phyloP scores from a whole-genome alignment of 2,113 vertebrate species.

The Tyto alba region DNA sequence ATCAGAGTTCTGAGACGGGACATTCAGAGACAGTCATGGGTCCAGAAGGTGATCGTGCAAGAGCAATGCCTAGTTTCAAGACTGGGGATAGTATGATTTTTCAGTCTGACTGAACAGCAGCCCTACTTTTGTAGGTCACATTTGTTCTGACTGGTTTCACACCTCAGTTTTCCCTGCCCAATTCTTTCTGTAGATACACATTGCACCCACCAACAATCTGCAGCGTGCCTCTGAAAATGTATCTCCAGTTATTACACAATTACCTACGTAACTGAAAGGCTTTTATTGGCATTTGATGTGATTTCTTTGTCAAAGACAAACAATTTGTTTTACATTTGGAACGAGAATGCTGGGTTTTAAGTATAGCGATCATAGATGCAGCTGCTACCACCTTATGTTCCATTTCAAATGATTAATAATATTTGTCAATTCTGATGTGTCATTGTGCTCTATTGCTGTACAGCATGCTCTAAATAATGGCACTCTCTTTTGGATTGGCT shows the following conservation, averaged over 20 bases:
- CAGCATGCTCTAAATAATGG: constrained; percentile 45
- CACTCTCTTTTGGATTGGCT: constrained; percentile 15
- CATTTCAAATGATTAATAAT: constrained; percentile 69
- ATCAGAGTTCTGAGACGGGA: not conserved
- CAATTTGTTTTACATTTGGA: constrained; percentile 16
- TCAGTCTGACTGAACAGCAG: not conserved
- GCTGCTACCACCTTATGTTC: constrained; percentile 71
- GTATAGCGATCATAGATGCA: constrained; percentile 42
- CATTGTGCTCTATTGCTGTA: constrained; percentile 38
- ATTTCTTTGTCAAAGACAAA: not conserved
- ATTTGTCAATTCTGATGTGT: constrained; percentile 63
- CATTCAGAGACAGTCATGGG: not conserved
- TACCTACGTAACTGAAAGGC: not conserved
- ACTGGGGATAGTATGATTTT: not conserved
- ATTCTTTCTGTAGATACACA: not conserved
- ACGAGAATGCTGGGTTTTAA: constrained; percentile 33
- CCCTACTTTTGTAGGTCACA: not conserved
- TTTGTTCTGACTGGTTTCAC: not conserved
- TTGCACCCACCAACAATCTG: not conserved
- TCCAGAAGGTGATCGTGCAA: not conserved
- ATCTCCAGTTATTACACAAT: not conserved
- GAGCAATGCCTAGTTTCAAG: not conserved
- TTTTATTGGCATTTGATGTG: not conserved
- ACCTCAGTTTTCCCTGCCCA: not conserved
- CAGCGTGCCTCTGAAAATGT: not conserved